These are phyloP conservation scores for Cataglyphis altisquamis DNA, from an alignment of 2,888 invertebrate genomes.

Conservation along the genomic window DNA sequence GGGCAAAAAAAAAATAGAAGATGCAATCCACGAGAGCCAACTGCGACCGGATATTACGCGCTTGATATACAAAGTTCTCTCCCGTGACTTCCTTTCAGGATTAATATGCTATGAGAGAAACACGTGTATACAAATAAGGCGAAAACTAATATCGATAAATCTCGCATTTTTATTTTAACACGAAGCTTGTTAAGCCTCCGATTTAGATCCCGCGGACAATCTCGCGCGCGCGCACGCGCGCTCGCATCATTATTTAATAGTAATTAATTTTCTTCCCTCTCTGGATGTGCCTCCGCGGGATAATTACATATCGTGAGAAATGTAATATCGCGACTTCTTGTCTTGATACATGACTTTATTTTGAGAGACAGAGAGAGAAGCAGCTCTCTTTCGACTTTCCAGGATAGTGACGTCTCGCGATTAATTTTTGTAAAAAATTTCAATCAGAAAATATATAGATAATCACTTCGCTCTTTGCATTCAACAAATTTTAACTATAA, in stretches of 20 bases:
- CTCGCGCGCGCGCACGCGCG: too few species aligned
- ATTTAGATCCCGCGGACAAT: constrained; percentile 1
- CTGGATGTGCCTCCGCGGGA: background rate
- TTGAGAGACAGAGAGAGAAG: background rate
- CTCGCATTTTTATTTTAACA: constrained; percentile 9
- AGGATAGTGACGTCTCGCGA: background rate
- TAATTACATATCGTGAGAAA: constrained; percentile 26
- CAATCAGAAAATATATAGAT: background rate
- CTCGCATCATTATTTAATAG: background rate
- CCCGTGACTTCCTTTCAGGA: background rate
- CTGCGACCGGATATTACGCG: constrained; percentile 3
- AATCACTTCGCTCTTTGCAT: background rate
- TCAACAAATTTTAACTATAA: constrained; percentile 1
- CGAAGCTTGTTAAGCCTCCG: constrained; percentile 3
- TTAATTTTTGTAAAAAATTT: background rate
- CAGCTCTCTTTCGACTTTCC: background rate
- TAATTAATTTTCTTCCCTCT: background rate
- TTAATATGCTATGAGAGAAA: background rate
- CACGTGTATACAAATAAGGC: background rate
- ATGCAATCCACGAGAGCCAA: background rate
- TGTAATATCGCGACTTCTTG: constrained; percentile 11
- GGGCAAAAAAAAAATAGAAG: background rate
- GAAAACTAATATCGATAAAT: constrained; percentile 38
- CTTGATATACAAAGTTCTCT: background rate
- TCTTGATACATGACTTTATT: background rate